These are phyloP conservation scores for Plagiodera versicolora DNA, from an alignment of 2,888 invertebrate genomes.

Conservation along the genomic window DNA sequence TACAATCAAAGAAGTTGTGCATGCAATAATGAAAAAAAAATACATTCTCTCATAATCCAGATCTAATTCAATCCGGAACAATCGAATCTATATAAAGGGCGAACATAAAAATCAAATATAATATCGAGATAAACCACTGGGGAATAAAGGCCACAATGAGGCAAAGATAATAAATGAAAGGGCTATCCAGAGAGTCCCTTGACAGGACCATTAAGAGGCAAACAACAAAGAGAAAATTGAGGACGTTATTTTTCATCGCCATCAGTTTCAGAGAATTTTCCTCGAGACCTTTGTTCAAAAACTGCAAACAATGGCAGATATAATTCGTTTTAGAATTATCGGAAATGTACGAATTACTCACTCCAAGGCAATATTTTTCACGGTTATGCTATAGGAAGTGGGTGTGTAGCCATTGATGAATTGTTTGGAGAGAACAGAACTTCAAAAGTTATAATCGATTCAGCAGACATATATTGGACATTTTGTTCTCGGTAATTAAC, in stretches of 20 bases:
- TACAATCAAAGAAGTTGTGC: too few relatives aligned
- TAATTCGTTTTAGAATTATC: constrained; percentile 11
- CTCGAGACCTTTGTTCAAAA: constrained; percentile 3
- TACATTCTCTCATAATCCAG: too few relatives aligned
- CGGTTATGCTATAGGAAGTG: background rate
- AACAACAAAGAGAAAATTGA: background rate
- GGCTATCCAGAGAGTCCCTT: background rate
- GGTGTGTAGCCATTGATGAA: too few relatives aligned
- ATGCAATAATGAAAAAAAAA: too few relatives aligned
- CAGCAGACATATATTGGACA: too few relatives aligned
- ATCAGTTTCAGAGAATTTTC: constrained; percentile 7
- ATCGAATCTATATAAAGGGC: background rate
- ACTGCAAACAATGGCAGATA: constrained; percentile 5
- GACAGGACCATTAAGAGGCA: background rate
- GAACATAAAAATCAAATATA: background rate
- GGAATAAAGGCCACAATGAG: background rate
- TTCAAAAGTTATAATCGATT: too few relatives aligned
- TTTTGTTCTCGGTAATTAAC: too few relatives aligned
- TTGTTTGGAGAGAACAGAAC: too few relatives aligned
- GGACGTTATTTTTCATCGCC: background rate
- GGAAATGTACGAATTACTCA: background rate
- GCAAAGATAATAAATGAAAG: background rate
- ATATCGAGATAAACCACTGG: background rate
- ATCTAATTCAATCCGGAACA: too few relatives aligned
- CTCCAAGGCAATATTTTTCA: background rate